Evolutionary conservation across 2,888 invertebrate species (phyloP).

Genomic region (Hololepta plana): DNA sequence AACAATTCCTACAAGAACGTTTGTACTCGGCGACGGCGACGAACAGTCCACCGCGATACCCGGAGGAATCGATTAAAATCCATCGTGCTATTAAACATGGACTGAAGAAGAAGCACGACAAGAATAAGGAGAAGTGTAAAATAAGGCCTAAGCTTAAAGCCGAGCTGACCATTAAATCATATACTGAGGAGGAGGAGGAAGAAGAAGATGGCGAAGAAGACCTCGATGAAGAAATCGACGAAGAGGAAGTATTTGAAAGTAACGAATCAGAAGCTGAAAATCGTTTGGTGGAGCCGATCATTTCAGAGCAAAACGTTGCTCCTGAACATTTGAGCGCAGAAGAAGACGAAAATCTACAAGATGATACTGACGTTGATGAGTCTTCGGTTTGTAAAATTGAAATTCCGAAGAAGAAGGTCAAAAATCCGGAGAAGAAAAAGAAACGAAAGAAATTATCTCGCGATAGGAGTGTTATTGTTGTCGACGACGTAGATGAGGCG

Average conservation of each 20-base stretch:
- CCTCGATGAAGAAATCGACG: conserved; percentile 9
- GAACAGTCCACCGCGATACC: conserved; percentile 33
- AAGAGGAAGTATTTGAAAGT: conserved; percentile 10
- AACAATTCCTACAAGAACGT: conserved; percentile 32
- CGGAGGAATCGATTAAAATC: conserved; percentile 19
- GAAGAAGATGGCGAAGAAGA: conserved; percentile 27
- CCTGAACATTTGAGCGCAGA: too few species aligned
- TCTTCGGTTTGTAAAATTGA: neutral
- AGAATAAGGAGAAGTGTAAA: conserved; percentile 27
- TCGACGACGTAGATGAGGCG: conserved; percentile 1
- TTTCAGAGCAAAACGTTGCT: too few species aligned
- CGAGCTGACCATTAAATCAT: conserved; percentile 44
- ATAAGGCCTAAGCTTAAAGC: conserved; percentile 56
- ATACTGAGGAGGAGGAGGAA: conserved; percentile 35
- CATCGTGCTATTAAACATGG: conserved; percentile 15
- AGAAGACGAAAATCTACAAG: conserved; percentile 4
- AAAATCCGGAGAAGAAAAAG: conserved; percentile 9
- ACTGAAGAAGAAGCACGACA: conserved; percentile 11
- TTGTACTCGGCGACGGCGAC: conserved; percentile 32
- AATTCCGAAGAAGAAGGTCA: conserved; percentile 3
- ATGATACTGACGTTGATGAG: conserved; percentile 3
- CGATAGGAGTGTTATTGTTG: neutral
- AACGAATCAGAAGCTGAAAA: conserved; percentile 3
- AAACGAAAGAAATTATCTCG: conserved; percentile 2
- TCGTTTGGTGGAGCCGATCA: too few species aligned